Evolutionary conservation across 1,140 invertebrate species (phyloP).

Genomic region (Tribolium castaneum): DNA sequence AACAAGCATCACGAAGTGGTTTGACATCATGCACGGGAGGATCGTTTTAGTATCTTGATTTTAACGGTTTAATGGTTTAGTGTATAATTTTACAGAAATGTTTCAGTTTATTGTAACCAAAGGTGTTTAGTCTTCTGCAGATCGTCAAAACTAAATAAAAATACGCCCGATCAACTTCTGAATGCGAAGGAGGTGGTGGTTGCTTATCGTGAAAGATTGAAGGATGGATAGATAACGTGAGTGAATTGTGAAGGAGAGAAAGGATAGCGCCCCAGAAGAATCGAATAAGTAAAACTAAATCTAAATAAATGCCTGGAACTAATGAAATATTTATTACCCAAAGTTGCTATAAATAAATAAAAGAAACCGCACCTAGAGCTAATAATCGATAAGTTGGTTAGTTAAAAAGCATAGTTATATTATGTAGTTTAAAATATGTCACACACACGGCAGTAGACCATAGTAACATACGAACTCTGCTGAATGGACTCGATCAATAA

Average conservation of each 20-base stretch:
- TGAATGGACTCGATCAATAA: slow-evolving; percentile 2
- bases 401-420: slow-evolving; percentile 57
- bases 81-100: slow-evolving; percentile 51
- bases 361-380: slow-evolving; percentile 47
- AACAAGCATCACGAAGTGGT: slow-evolving; percentile 35
- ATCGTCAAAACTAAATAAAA: slow-evolving; percentile 33
- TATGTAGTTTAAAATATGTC: slow-evolving; percentile 55
- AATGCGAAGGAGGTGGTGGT: background rate
- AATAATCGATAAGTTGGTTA: slow-evolving; percentile 53
- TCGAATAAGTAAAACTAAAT: slow-evolving; percentile 38
- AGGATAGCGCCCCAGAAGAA: slow-evolving; percentile 24
- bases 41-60: slow-evolving; percentile 52
- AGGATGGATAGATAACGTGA: background rate
- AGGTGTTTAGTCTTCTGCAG: slow-evolving; percentile 43
- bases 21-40: slow-evolving; percentile 43
- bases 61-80: slow-evolving; percentile 54
- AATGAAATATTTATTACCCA: slow-evolving; percentile 6
- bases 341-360: slow-evolving; percentile 33
- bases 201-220: slow-evolving; percentile 1
- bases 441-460: slow-evolving; percentile 59
- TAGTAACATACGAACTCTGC: slow-evolving; percentile 43
- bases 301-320: slow-evolving; percentile 33
- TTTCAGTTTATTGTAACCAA: slow-evolving; percentile 50
- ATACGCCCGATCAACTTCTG: background rate
- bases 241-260: background rate